These are phyloP conservation scores for Pristionchus pacificus DNA, from an alignment of 1,140 invertebrate genomes.

Conservation along the genomic window DNA sequence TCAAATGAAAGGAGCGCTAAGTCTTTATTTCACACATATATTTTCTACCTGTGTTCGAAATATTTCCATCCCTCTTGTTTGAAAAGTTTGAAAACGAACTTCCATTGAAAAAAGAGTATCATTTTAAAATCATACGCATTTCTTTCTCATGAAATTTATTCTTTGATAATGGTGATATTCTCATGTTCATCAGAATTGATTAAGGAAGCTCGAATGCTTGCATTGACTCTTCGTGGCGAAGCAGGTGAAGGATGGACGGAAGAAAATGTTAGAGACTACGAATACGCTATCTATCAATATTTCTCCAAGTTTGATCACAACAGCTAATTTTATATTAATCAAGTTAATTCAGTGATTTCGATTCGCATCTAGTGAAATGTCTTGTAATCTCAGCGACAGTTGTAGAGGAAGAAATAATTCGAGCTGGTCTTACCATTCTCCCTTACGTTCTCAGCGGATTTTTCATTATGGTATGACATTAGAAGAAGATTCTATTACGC, in stretches of 20 bases:
- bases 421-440: slow-evolving; percentile 37
- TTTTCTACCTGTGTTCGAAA: too few species aligned
- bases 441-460: slow-evolving; percentile 42
- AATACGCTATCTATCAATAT: slow-evolving; percentile 37
- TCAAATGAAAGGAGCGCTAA: slow-evolving; percentile 1
- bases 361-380: slow-evolving; percentile 21
- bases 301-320: slow-evolving; percentile 30
- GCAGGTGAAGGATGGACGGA: slow-evolving; percentile 29
- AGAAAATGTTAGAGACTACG: slow-evolving; percentile 32
- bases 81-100: too few species aligned
- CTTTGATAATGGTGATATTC: too few species aligned
- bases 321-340: not conserved
- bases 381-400: slow-evolving; percentile 33
- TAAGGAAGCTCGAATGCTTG: slow-evolving; percentile 23
- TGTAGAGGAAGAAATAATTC: slow-evolving; percentile 40
- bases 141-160: too few species aligned
- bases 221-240: slow-evolving; percentile 39
- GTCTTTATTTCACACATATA: slow-evolving; percentile 6
- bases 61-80: too few species aligned
- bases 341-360: slow-evolving; percentile 29
- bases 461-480: slow-evolving; percentile 35
- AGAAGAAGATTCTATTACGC: slow-evolving; percentile 18
- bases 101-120: too few species aligned
- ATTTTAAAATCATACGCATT: too few species aligned
- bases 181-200: too few species aligned